Evolutionary conservation across 1,140 invertebrate species (phyloP).

Genomic region (Zaprionus lachaisei): DNA sequence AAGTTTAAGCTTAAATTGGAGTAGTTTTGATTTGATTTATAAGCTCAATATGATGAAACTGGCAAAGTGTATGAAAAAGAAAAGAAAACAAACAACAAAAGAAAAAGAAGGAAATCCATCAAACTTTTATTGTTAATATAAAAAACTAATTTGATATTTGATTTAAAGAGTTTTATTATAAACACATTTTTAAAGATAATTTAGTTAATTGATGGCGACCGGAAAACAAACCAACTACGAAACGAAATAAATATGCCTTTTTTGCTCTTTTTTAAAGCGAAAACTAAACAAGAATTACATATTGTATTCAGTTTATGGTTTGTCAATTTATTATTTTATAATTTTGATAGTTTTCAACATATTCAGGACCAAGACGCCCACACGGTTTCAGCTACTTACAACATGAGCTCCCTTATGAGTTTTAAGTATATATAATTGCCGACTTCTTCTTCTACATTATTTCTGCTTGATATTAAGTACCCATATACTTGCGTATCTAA

Average conservation of each 20-base stretch:
- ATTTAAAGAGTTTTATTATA: constrained; percentile 38
- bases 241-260: constrained; percentile 71
- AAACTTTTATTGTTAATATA: constrained; percentile 46
- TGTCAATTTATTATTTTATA: constrained; percentile 3
- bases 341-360: constrained; percentile 13
- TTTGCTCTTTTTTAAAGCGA: constrained; percentile 61
- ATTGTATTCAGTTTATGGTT: constrained; percentile 22
- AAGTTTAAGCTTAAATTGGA: constrained; percentile 61
- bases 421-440: not conserved
- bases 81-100: constrained; percentile 17
- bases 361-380: constrained; percentile 53
- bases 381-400: constrained; percentile 57
- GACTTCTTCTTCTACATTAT: not conserved
- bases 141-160: constrained; percentile 28
- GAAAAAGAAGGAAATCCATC: constrained; percentile 14
- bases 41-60: constrained; percentile 49
- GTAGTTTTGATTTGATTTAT: constrained; percentile 51
- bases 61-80: constrained; percentile 34
- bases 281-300: constrained; percentile 19
- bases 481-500: constrained; percentile 7
- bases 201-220: constrained; percentile 68
- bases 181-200: constrained; percentile 47
- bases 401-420: constrained; percentile 3
- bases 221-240: constrained; percentile 43
- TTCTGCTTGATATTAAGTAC: not conserved